phyloP scores from a whole-genome alignment of 2,888 invertebrate species.

The Frankliniella fusca region DNA sequence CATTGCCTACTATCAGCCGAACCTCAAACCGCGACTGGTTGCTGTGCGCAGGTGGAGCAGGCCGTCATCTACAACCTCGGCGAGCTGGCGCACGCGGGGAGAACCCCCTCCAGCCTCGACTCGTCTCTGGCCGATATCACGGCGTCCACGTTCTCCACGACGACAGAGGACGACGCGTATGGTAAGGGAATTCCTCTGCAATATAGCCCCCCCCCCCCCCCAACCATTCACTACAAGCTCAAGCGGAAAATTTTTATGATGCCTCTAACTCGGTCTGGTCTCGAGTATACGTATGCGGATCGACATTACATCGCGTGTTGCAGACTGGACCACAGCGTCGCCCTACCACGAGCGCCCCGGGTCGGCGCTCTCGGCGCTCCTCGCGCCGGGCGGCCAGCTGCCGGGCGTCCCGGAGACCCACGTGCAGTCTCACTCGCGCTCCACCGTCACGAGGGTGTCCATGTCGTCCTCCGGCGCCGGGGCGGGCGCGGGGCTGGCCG shows the following conservation, averaged over 20 bases:
- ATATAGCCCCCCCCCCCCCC: background rate
- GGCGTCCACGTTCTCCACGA: conserved; percentile 25
- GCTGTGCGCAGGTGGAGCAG: background rate
- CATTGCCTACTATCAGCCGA: too few relatives aligned
- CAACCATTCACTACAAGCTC: background rate
- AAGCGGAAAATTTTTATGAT: too few relatives aligned
- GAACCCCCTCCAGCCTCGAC: background rate
- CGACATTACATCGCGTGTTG: too few relatives aligned
- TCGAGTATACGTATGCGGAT: too few relatives aligned
- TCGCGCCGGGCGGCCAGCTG: conserved; percentile 58
- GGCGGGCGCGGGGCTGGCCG: conserved; percentile 24
- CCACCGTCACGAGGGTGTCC: conserved; percentile 59
- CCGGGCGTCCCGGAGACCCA: conserved; percentile 49
- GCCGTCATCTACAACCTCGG: conserved; percentile 20
- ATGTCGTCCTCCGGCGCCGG: conserved; percentile 46
- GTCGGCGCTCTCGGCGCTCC: conserved; percentile 58
- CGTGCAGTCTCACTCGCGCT: conserved; percentile 49
- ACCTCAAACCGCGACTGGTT: too few relatives aligned
- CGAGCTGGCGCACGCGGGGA: conserved; percentile 1
- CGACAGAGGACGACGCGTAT: conserved; percentile 32
- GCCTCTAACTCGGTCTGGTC: too few relatives aligned
- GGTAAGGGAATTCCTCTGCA: background rate
- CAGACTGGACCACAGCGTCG: conserved; percentile 39
- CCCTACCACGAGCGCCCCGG: conserved; percentile 39
- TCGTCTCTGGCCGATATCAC: conserved; percentile 2